Conservation (phyloP, 2,888 invertebrate genomes). For the Lasioglossum malachurum region DNA sequence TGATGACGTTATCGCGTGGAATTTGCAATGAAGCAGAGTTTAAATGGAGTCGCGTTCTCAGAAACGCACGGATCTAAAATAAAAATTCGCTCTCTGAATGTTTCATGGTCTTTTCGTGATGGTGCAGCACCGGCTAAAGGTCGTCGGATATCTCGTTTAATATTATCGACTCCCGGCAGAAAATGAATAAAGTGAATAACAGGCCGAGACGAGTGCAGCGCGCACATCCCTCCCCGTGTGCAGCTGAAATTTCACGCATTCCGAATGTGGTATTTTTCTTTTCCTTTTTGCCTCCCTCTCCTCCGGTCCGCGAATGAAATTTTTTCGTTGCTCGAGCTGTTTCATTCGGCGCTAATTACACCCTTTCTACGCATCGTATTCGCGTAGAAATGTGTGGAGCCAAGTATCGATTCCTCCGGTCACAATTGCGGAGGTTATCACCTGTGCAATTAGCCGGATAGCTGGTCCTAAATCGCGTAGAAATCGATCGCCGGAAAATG, state of each 20-base stretch:
- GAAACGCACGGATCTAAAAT: constrained; percentile 4
- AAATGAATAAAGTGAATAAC: constrained; percentile 23
- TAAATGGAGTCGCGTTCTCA: constrained; percentile 34
- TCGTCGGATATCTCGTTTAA: constrained; percentile 31
- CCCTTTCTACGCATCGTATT: background rate
- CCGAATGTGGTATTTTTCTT: background rate
- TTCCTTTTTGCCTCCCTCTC: background rate
- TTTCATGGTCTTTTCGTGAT: constrained; percentile 38
- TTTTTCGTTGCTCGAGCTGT: background rate
- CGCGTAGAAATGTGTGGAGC: background rate
- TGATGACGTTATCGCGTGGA: constrained; percentile 68
- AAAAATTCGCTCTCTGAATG: constrained; percentile 27
- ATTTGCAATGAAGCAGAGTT: constrained; percentile 54
- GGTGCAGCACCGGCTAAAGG: constrained; percentile 41
- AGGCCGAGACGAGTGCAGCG: background rate
- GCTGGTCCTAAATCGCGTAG: background rate
- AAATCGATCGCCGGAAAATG: background rate
- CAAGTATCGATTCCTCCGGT: background rate
- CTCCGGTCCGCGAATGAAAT: background rate
- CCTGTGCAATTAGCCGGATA: background rate
- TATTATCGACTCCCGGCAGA: constrained; percentile 13
- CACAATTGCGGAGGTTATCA: background rate
- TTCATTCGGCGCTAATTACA: background rate
- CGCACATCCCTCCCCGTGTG: background rate
- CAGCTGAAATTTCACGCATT: background rate